Evolutionary conservation across 2,888 invertebrate genomes (phyloP), one percentile per base, ranked within the genome.

Genomic region (Fragum whitleyi): DNA sequence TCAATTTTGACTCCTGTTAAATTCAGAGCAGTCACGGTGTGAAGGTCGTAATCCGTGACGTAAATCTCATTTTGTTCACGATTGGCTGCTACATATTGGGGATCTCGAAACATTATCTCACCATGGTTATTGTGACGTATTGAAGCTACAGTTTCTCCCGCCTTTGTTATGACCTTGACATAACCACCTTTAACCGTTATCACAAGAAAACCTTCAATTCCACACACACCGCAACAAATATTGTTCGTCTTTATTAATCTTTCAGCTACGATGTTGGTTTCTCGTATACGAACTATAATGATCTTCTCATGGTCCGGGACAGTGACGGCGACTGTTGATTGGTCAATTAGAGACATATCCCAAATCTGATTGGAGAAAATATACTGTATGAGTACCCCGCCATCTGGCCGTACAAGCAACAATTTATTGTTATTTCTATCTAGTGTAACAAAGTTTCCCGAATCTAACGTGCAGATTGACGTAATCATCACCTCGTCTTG

Each of bases 251-350:
- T 85, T 28, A 85, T 83, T 5, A 83, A 57, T 19, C 73, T 39
- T 61, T 85, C 85, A 14, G 85, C 80, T 28, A 76, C 79, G 14
- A 85, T 53, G 36, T 80, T 78, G 14, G 70, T 62, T 36, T 85
- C 77, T n/a, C 82, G 70, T 9, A 85, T 74, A 51, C 81, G 80
- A 16, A 83, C 81, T 11, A 85, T 59, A 2, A 83, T 83, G 6
- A 85, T 83, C 57, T 83, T 85, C 36, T 85, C 83, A 19, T 80
- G 81, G 51, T 85, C 85, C 0, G 85, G 85, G 11, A 83, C 79
- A 6, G 85, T 85, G 19, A 85, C 82, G 1, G 80, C 83, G 19
- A 76, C 72, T 2, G 85, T 83, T 51, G 68, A 32, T 28, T 71
- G 55, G 39, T 85, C 83, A 32, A 83, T 39, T 26, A 83, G 62